These are phyloP conservation scores for Myotis brandtii DNA, from an alignment of 2,113 vertebrate genomes.

Conservation along the genomic window DNA sequence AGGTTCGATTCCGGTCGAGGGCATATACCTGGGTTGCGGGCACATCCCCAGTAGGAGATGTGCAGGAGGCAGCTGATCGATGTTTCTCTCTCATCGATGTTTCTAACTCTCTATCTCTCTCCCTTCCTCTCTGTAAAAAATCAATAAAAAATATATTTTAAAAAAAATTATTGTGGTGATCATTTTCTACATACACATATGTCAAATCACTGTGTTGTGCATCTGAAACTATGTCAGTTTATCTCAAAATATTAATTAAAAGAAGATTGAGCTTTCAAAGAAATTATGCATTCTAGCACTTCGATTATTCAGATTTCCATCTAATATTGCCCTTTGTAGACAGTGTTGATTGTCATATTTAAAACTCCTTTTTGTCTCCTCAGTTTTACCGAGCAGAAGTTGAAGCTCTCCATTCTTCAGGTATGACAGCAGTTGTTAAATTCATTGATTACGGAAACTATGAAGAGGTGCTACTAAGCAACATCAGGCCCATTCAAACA, in stretches of 20 bases:
- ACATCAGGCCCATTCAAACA: conserved; percentile 93
- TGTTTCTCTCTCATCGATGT: no score
- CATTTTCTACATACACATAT: neutral
- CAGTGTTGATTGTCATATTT: conserved; percentile 4
- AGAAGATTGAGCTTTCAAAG: neutral
- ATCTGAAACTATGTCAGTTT: neutral
- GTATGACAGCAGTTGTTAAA: conserved; percentile 97
- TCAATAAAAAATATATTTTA: no score
- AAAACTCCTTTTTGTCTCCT: conserved; percentile 75
- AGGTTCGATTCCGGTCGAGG: no score
- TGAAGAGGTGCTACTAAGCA: conserved; percentile 97
- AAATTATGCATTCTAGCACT: neutral
- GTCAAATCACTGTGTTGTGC: neutral
- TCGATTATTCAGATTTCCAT: neutral
- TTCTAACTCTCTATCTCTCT: no score
- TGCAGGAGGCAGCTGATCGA: no score
- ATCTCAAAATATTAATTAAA: neutral
- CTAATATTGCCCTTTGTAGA: conserved; percentile 13
- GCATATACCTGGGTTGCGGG: no score
- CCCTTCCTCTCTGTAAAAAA: no score
- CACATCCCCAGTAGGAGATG: no score
- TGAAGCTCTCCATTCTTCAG: conserved; percentile 97
- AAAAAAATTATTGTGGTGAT: neutral
- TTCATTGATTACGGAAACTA: conserved; percentile 99
- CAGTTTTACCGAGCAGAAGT: conserved; percentile 98